A percentile compares a stretch with the other conserved stretches of the same genome.
These are phyloP conservation scores for Anaspis maculata DNA, from an alignment of 2,888 invertebrate genomes.

Conservation along the genomic window DNA sequence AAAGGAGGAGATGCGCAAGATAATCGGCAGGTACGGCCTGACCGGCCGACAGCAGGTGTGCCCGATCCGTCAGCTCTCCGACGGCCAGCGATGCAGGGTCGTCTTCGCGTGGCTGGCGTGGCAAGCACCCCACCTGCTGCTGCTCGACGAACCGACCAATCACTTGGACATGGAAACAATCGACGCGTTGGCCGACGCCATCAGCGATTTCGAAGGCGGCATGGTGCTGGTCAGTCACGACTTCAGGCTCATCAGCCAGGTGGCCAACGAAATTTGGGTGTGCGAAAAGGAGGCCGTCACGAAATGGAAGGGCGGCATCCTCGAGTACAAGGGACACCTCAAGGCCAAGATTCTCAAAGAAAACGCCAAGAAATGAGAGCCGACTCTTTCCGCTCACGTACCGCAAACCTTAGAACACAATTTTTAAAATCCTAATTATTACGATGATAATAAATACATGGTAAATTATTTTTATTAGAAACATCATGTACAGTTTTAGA, in stretches of 20 bases:
- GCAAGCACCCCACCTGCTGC: constrained; percentile 90
- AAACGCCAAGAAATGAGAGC: constrained; percentile 47
- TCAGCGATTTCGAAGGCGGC: constrained; percentile 96
- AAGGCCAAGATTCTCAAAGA: constrained; percentile 79
- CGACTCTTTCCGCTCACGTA: no score
- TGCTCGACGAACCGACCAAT: constrained; percentile 83
- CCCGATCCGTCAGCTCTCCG: constrained; percentile 89
- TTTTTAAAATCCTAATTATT: no score
- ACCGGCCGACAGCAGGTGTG: constrained; percentile 95
- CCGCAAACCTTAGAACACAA: no score
- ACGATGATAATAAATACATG: constrained; percentile 4
- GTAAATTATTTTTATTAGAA: constrained; percentile 16
- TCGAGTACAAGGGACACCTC: constrained; percentile 91
- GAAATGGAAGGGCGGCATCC: constrained; percentile 95
- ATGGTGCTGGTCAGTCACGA: constrained; percentile 99
- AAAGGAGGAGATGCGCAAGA: constrained; percentile 97
- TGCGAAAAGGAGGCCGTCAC: constrained; percentile 94
- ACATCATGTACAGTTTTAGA: constrained; percentile 13
- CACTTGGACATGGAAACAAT: constrained; percentile 98
- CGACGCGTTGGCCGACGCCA: constrained; percentile 94
- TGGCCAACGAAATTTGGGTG: constrained; percentile 98
- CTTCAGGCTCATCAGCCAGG: constrained; percentile 97
- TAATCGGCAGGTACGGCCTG: constrained; percentile 95
- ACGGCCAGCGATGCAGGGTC: constrained; percentile 96
- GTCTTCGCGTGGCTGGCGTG: constrained; percentile 98